Conservation (phyloP, 2,888 invertebrate genomes). For the Laspeyria flexula region DNA sequence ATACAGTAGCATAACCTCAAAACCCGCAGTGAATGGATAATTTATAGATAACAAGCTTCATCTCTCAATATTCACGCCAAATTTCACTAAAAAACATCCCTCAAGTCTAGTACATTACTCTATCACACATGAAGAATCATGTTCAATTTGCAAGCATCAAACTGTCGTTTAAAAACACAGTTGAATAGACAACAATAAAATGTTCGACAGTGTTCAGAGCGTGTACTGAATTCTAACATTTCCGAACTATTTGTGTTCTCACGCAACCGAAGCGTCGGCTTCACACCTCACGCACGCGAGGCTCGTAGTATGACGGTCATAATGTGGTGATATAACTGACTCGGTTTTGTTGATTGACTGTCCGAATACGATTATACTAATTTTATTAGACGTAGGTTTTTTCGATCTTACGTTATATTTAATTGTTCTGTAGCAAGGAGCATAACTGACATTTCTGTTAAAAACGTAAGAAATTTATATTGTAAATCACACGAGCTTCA, state of each 20-base stretch:
- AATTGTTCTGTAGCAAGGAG: too few relatives aligned
- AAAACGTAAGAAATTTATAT: too few relatives aligned
- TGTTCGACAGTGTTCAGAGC: constrained; percentile 40
- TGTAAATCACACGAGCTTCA: too few relatives aligned
- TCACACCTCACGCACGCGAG: constrained; percentile 38
- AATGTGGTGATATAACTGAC: constrained; percentile 6
- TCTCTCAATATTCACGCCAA: constrained; percentile 7
- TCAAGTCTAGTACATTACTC: constrained; percentile 31
- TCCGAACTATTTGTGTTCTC: constrained; percentile 34
- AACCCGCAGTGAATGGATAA: too few relatives aligned
- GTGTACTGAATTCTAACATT: constrained; percentile 48
- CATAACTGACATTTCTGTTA: too few relatives aligned
- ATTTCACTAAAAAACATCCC: constrained; percentile 9
- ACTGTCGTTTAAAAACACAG: constrained; percentile 47
- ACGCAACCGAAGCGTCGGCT: constrained; percentile 33
- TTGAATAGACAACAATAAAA: constrained; percentile 42
- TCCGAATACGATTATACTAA: constrained; percentile 9
- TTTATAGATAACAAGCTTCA: too few relatives aligned
- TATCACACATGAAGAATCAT: constrained; percentile 39
- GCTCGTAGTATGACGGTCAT: constrained; percentile 3
- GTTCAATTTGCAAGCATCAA: constrained; percentile 46
- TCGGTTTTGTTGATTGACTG: constrained; percentile 9
- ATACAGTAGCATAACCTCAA: too few relatives aligned
- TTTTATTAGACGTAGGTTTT: constrained; percentile 3
- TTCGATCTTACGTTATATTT: background rate